These are phyloP conservation scores for Trichopoda pennipes DNA, from an alignment of 2,888 invertebrate genomes.

Conservation along the genomic window DNA sequence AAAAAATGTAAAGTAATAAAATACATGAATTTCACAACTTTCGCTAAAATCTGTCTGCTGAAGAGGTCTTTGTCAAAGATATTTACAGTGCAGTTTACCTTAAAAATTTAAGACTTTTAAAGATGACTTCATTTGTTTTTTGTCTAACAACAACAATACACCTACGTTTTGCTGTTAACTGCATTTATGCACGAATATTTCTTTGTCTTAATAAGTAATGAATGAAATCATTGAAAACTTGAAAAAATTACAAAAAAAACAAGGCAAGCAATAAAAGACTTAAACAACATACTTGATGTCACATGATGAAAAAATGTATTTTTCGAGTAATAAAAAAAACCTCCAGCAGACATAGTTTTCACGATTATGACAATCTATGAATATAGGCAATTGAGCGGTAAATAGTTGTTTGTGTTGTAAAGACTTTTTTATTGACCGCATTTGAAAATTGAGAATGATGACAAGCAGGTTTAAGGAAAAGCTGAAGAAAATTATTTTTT, in stretches of 20 bases:
- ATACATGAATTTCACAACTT: constrained; percentile 10
- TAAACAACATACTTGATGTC: constrained; percentile 31
- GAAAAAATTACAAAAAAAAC: neutral
- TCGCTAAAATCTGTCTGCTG: constrained; percentile 45
- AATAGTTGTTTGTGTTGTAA: neutral
- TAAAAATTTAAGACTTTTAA: neutral
- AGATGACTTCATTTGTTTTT: constrained; percentile 31
- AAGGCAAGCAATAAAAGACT: constrained; percentile 20
- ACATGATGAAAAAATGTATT: too few species aligned
- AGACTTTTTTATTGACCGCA: constrained; percentile 18
- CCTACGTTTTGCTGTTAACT: constrained; percentile 46
- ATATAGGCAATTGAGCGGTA: neutral
- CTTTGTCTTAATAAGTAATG: constrained; percentile 7
- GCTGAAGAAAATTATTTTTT: too few species aligned
- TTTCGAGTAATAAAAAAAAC: too few species aligned
- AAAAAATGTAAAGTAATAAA: neutral
- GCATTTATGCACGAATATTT: constrained; percentile 42
- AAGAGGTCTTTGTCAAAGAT: constrained; percentile 9
- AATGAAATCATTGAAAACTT: constrained; percentile 21
- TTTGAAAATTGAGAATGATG: neutral
- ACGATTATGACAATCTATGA: constrained; percentile 21
- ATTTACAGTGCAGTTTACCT: constrained; percentile 16
- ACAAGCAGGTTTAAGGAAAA: too few species aligned
- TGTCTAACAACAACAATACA: neutral
- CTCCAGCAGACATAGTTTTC: too few species aligned